These are phyloP conservation scores for Drosophila anomalipes DNA, from an alignment of 2,888 invertebrate genomes.

Conservation along the genomic window DNA sequence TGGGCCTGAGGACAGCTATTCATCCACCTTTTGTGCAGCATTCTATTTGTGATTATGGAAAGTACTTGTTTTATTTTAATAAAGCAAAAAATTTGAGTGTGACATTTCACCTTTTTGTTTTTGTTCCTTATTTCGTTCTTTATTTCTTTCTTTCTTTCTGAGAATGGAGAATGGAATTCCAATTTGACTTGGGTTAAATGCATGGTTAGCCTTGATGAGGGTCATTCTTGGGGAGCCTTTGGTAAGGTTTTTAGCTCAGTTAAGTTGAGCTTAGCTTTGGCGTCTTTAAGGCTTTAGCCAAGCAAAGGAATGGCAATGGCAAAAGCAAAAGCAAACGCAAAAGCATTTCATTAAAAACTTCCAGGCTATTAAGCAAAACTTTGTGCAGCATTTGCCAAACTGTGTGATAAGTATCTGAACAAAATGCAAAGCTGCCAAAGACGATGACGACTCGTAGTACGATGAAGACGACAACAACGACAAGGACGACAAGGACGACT, in stretches of 20 bases:
- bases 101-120: slow-evolving; percentile 71
- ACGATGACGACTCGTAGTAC: slow-evolving; percentile 38
- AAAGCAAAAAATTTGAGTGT: slow-evolving; percentile 71
- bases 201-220: slow-evolving; percentile 57
- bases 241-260: slow-evolving; percentile 11
- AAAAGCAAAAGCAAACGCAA: slow-evolving; percentile 56
- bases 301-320: slow-evolving; percentile 21
- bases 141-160: slow-evolving; percentile 15
- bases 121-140: slow-evolving; percentile 9
- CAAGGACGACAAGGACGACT: slow-evolving; percentile 30
- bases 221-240: slow-evolving; percentile 47
- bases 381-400: slow-evolving; percentile 82
- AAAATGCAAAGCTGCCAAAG: slow-evolving; percentile 81
- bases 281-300: slow-evolving; percentile 31
- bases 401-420: slow-evolving; percentile 81
- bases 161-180: slow-evolving; percentile 34
- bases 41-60: slow-evolving; percentile 54
- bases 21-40: slow-evolving; percentile 26
- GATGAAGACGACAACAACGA: slow-evolving; percentile 27
- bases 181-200: slow-evolving; percentile 43
- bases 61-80: slow-evolving; percentile 71
- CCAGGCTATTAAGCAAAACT: slow-evolving; percentile 81
- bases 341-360: slow-evolving; percentile 81
- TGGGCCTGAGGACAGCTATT: slow-evolving; percentile 16
- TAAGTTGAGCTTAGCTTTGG: slow-evolving; percentile 28